Percentiles rank a stretch among this genome's conserved stretches.
These are phyloP conservation scores for Mesorhabditis sp. DNA, from an alignment of 2,888 invertebrate species.

Conservation along the genomic window DNA sequence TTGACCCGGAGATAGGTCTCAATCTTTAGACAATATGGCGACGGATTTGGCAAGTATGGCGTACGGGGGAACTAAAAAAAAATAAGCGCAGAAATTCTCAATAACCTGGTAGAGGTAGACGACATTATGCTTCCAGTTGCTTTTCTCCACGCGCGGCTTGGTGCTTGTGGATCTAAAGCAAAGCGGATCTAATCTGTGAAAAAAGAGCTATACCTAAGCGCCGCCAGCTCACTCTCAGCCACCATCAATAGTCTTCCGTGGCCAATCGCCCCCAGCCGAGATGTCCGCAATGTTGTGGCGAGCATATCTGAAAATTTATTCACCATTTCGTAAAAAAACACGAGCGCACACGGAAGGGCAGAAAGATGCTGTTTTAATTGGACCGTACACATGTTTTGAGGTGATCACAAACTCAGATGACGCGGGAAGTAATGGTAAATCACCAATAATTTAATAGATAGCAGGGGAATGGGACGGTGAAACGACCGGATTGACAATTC, in stretches of 20 bases:
- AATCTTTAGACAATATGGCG: slow-evolving; percentile 53
- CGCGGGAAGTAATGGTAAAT: too few species aligned
- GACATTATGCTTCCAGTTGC: slow-evolving; percentile 44
- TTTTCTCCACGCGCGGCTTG: slow-evolving; percentile 20
- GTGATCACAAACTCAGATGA: too few species aligned
- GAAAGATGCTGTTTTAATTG: too few species aligned
- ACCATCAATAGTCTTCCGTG: too few species aligned
- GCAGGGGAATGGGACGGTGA: too few species aligned
- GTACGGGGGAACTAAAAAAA: slow-evolving; percentile 42
- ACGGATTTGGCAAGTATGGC: slow-evolving; percentile 46
- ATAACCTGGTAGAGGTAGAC: slow-evolving; percentile 47
- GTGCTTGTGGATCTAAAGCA: neutral
- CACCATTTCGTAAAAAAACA: neutral
- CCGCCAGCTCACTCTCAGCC: too few species aligned
- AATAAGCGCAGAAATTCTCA: neutral
- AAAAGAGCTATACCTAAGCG: too few species aligned
- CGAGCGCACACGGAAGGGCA: too few species aligned
- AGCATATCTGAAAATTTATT: neutral
- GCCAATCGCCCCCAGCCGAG: neutral
- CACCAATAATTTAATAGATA: too few species aligned
- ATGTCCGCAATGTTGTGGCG: neutral
- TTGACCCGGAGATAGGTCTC: slow-evolving; percentile 53
- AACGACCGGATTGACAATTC: too few species aligned
- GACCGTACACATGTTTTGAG: too few species aligned
- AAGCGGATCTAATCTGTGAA: neutral